A percentile compares a stretch with the other conserved stretches of the same genome.
Conservation (phyloP, 1,140 invertebrate species). For the Drosophila athabasca region DNA sequence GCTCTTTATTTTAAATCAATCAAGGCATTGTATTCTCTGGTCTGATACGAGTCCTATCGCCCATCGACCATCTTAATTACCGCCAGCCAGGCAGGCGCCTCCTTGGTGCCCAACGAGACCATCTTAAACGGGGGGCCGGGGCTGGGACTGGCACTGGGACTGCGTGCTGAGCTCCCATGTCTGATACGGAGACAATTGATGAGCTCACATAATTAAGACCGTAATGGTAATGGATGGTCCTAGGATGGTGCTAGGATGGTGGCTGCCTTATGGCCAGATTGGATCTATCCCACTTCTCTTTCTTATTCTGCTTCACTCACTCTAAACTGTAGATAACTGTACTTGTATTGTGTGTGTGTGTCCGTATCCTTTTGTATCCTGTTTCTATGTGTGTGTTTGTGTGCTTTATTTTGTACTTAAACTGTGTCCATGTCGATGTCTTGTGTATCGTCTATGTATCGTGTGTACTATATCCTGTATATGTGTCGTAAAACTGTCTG, state of each 20-base stretch:
- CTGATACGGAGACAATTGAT: slow-evolving; percentile 62
- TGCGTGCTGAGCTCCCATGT: slow-evolving; percentile 53
- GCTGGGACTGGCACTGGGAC: slow-evolving; percentile 2
- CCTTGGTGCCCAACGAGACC: slow-evolving; percentile 16
- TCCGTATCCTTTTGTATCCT: slow-evolving; percentile 27
- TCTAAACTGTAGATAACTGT: slow-evolving; percentile 22
- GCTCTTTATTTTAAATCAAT: slow-evolving; percentile 68
- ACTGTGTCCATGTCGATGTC: no score
- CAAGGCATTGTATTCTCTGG: slow-evolving; percentile 51
- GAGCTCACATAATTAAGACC: slow-evolving; percentile 63
- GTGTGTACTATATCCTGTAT: slow-evolving; percentile 22
- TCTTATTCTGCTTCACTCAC: not conserved
- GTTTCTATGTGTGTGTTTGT: slow-evolving; percentile 14
- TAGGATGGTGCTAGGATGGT: slow-evolving; percentile 8
- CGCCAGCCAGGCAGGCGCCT: slow-evolving; percentile 27
- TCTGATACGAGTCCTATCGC: slow-evolving; percentile 16
- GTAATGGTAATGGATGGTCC: slow-evolving; percentile 38
- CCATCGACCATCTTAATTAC: slow-evolving; percentile 50
- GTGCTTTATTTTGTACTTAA: slow-evolving; percentile 8
- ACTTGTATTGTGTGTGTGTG: not conserved
- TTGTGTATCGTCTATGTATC: not conserved
- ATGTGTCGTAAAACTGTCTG: slow-evolving; percentile 32
- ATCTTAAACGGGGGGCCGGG: not conserved
- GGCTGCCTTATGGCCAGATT: slow-evolving; percentile 1
- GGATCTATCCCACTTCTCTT: slow-evolving; percentile 15